A percentile compares a stretch with the other conserved stretches of the same genome.
These are phyloP conservation scores for Turdus rufiventris DNA, from an alignment of 2,113 vertebrate genomes.

Conservation along the genomic window DNA sequence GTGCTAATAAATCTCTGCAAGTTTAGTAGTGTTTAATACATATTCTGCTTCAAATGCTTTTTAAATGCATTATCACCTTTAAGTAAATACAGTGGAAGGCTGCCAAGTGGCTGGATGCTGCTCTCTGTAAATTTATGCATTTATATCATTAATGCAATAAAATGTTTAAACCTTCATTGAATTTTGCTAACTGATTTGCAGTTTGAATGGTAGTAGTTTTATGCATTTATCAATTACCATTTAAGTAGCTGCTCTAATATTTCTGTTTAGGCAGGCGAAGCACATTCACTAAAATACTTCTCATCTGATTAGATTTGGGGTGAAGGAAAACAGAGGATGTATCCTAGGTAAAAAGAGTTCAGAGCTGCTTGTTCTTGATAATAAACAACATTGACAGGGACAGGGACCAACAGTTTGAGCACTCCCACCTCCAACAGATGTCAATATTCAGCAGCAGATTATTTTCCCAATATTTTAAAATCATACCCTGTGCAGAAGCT, in stretches of 20 bases:
- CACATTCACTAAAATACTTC: constrained; percentile 26
- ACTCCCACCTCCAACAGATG: background rate
- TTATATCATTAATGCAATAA: constrained; percentile 54
- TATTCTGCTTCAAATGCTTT: constrained; percentile 61
- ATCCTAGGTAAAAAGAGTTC: background rate
- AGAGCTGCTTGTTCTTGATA: background rate
- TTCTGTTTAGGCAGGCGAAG: constrained; percentile 58
- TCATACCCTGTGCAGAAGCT: background rate
- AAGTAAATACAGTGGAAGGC: constrained; percentile 66
- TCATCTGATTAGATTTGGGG: constrained; percentile 32
- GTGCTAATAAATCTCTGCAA: constrained; percentile 67
- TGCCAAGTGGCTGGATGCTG: constrained; percentile 26
- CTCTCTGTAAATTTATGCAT: constrained; percentile 33
- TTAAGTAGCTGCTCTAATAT: constrained; percentile 43
- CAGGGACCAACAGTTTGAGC: background rate
- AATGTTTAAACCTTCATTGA: constrained; percentile 48
- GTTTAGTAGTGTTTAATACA: constrained; percentile 42
- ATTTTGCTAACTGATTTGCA: constrained; percentile 55
- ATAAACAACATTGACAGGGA: background rate
- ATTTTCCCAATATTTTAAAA: background rate
- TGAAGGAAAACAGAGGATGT: background rate
- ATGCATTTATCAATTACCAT: constrained; percentile 55
- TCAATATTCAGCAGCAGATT: background rate
- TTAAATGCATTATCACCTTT: constrained; percentile 69
- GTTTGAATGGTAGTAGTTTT: constrained; percentile 49